phyloP scores from a whole-genome alignment of 2,113 vertebrate species.

The Gyps fulvus region DNA sequence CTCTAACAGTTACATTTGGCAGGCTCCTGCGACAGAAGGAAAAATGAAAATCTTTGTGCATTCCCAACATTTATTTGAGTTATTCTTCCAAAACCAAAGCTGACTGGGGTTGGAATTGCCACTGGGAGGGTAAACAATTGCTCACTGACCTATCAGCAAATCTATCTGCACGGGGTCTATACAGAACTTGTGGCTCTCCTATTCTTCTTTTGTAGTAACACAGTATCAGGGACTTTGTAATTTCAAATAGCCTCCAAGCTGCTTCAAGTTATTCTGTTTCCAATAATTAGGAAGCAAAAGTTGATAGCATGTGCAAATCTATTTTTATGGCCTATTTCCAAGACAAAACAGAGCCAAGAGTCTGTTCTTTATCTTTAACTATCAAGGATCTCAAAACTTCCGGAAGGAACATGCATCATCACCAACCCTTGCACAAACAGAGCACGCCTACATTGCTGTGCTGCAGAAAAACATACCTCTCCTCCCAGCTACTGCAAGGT shows the following conservation, averaged over 20 bases:
- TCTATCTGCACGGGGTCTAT: fast-evolving
- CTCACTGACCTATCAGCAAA: background rate
- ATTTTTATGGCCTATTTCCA: background rate
- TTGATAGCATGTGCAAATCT: background rate
- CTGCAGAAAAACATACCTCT: background rate
- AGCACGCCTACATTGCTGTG: background rate
- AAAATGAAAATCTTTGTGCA: background rate
- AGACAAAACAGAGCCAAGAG: background rate
- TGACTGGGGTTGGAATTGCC: background rate
- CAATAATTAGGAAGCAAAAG: background rate
- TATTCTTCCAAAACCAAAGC: background rate
- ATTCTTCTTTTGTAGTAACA: background rate
- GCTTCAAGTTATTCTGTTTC: background rate
- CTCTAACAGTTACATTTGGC: background rate
- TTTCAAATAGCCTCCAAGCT: background rate
- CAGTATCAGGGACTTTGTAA: fast-evolving
- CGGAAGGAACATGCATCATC: background rate
- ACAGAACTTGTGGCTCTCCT: background rate
- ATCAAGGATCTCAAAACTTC: constrained; percentile 3
- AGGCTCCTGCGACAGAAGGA: background rate
- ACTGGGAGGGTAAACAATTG: background rate
- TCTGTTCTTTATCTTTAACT: background rate
- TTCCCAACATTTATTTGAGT: background rate
- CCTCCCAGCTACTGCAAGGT: background rate
- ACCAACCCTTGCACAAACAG: background rate